Conservation (phyloP, 2,797 vertebrate species). For the Tiaroga cobitis region DNA sequence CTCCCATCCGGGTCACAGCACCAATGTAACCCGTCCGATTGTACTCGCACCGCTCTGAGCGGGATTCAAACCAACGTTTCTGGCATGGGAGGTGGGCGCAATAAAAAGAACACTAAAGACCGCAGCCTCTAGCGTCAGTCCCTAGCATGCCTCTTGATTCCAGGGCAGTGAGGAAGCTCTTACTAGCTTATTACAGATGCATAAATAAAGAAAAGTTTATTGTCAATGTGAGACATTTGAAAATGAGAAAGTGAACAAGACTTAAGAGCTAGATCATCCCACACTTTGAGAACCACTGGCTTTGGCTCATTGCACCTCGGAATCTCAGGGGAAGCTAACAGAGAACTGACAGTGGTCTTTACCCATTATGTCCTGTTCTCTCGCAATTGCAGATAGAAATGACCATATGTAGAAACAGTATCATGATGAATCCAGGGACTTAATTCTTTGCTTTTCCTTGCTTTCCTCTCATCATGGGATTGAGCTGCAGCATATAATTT, state of each 20-base stretch:
- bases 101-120: not conserved
- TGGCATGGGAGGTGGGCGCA: not conserved
- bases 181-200: not conserved
- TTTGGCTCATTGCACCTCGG: not conserved
- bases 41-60: not conserved
- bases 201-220: not conserved
- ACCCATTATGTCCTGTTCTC: not conserved
- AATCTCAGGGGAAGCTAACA: not conserved
- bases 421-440: not conserved
- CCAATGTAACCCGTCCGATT: not conserved
- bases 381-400: not conserved
- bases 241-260: not conserved
- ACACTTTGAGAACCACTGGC: not conserved
- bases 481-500: not conserved
- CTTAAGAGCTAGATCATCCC: not conserved
- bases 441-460: not conserved
- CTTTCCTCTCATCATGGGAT: slow-evolving; percentile 1
- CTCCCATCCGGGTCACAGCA: not conserved
- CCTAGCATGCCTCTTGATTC: not conserved
- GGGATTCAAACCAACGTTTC: not conserved
- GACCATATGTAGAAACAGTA: not conserved
- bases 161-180: not conserved
- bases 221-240: not conserved
- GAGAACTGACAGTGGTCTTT: not conserved
- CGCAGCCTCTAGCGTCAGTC: not conserved